These are phyloP conservation scores for Oegoconia quadripuncta DNA, from an alignment of 2,888 invertebrate genomes.

Conservation along the genomic window DNA sequence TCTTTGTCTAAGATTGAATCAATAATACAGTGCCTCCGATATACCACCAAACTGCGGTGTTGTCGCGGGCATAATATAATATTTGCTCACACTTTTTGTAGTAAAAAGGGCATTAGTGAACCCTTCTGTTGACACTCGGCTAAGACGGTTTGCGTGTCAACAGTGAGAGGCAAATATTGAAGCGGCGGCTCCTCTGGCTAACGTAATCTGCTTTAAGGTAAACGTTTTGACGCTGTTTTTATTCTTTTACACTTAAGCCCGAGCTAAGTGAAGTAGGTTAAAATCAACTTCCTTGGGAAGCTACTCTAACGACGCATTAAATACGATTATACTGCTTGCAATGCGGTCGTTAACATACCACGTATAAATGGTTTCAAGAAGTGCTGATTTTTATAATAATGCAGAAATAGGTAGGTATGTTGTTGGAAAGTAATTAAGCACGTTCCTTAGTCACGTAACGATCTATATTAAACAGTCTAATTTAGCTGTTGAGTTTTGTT, in stretches of 20 bases:
- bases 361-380: no score
- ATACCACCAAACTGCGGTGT: background rate
- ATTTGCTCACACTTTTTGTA: conserved; percentile 50
- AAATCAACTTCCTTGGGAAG: conserved; percentile 34
- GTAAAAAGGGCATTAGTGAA: conserved; percentile 77
- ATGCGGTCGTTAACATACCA: no score
- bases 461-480: no score
- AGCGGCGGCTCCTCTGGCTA: conserved; percentile 64
- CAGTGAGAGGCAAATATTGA: conserved; percentile 64
- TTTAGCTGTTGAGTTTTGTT: no score
- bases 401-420: no score
- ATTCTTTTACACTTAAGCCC: conserved; percentile 41
- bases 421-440: no score
- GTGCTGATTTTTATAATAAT: no score
- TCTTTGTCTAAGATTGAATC: background rate
- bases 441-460: no score
- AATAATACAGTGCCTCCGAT: background rate
- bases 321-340: conserved; percentile 3
- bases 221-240: conserved; percentile 36
- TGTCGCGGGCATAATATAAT: conserved; percentile 32
- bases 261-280: conserved; percentile 38
- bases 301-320: conserved; percentile 32
- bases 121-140: conserved; percentile 71
- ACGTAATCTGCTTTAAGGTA: conserved; percentile 56
- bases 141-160: conserved; percentile 77